A percentile compares a stretch with the other conserved stretches of the same genome.
These are phyloP conservation scores for Oscheius sp. DNA, from an alignment of 1,140 invertebrate species.

Conservation along the genomic window DNA sequence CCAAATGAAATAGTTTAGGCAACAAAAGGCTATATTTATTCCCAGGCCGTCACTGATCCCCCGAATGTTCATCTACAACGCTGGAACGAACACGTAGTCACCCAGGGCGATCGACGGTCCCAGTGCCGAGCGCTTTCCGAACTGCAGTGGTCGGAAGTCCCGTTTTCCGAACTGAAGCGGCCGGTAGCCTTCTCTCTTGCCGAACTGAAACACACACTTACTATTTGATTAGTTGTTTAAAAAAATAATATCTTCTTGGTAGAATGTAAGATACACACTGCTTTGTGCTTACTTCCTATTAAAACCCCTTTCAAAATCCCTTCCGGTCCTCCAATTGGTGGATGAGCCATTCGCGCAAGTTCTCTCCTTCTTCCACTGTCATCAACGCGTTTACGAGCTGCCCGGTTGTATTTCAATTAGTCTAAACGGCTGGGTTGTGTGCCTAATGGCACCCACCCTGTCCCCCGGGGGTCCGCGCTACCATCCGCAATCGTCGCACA, in stretches of 20 bases:
- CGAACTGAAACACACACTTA: constrained; percentile 48
- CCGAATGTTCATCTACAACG: too few species aligned
- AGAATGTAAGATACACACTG: too few species aligned
- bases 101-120: neutral
- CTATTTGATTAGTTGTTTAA: neutral
- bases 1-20: too few species aligned
- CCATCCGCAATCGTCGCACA: too few species aligned
- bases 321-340: too few species aligned
- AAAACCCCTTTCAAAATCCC: too few species aligned
- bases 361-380: too few species aligned
- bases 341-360: too few species aligned
- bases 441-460: neutral
- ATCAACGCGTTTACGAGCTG: neutral
- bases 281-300: too few species aligned
- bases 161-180: constrained; percentile 55
- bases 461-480: neutral
- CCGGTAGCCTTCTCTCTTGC: constrained; percentile 53
- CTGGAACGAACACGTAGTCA: neutral
- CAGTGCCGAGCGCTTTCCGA: constrained; percentile 41
- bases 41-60: too few species aligned
- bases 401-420: constrained; percentile 5
- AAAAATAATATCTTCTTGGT: neutral
- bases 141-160: constrained; percentile 50
- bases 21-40: too few species aligned
- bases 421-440: constrained; percentile 1